A percentile compares a stretch with the other conserved stretches of the same genome.
phyloP scores from a whole-genome alignment of 2,888 invertebrate species.

The Andrena dorsata region DNA sequence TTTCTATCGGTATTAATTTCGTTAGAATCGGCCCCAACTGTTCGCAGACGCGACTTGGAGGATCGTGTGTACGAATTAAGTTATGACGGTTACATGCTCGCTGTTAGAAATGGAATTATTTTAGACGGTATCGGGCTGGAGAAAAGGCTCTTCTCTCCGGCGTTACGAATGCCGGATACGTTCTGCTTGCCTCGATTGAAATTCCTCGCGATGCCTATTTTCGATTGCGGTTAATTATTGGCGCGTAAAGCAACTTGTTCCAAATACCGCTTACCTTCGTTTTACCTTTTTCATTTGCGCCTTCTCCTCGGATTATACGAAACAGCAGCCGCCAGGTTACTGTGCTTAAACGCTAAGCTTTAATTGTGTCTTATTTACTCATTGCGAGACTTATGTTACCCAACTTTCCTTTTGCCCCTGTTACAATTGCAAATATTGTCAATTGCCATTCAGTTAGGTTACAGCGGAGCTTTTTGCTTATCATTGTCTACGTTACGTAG shows the following conservation, averaged over 20 bases:
- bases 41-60: neutral
- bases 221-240: constrained; percentile 63
- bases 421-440: too few species aligned
- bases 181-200: constrained; percentile 52
- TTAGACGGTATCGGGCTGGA: neutral
- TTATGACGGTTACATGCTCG: neutral
- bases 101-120: constrained; percentile 3
- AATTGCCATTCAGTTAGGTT: neutral
- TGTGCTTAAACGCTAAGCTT: too few species aligned
- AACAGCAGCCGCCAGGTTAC: neutral
- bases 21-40: constrained; percentile 13
- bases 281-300: constrained; percentile 24
- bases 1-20: constrained; percentile 74
- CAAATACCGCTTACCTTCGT: constrained; percentile 44
- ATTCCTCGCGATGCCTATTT: constrained; percentile 56
- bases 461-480: neutral
- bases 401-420: too few species aligned
- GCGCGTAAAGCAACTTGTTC: constrained; percentile 49
- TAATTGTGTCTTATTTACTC: too few species aligned
- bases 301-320: constrained; percentile 9
- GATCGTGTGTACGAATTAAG: neutral
- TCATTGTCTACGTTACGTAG: too few species aligned
- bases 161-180: constrained; percentile 45
- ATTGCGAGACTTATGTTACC: too few species aligned
- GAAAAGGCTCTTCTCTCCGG: constrained; percentile 30